Base-by-base conservation (phyloP, 2,888 invertebrate species). In the Seira ritae region DNA sequence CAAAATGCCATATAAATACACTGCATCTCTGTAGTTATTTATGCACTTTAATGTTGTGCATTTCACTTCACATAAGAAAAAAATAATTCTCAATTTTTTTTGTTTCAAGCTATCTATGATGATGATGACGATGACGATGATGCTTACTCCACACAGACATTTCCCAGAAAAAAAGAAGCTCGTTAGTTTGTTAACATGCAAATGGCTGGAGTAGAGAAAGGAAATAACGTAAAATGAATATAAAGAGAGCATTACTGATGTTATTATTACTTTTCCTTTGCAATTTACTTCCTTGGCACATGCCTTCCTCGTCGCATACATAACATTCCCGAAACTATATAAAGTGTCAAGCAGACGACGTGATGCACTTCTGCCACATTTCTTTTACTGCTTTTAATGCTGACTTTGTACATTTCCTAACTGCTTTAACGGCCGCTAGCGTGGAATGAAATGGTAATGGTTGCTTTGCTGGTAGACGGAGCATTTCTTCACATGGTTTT, bases 341-440 rank as follows among this genome's bases (percentile, higher is more conserved):
- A 75, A 80, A 80, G 69, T 75, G 80, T 80, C 80, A 80, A 75
- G 69, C 80, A 80, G 74, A 80, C 80, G 80, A 80, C 80, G 70
- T 80, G 80, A 80, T 80, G 80, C 80, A 80, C 80, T 80, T 80
- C 74, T 80, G 65, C 80, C 80, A 80, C 80, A 80, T 80, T 80
- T 75, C 62, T 69, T 80, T 80, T 80, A 80, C 74, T 70, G 69
- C 80, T 80, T 65, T 65, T 69, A 70, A 74, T 75, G 80, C 80
- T 80, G 80, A 80, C 80, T 74, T 74, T 80, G 70, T 70, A 69
- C 80, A 80, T 80, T 80, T 80, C 66, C 80, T 80, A 80, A 75
- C 80, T 75, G 50, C 75, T 80, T 75, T 75, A 74, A 74, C 80
- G 65, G 70, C 74, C 60, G 46, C 68, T 69, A 74, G 46, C 37